Conservation (phyloP, 2,888 invertebrate species). For the Idaea biselata region DNA sequence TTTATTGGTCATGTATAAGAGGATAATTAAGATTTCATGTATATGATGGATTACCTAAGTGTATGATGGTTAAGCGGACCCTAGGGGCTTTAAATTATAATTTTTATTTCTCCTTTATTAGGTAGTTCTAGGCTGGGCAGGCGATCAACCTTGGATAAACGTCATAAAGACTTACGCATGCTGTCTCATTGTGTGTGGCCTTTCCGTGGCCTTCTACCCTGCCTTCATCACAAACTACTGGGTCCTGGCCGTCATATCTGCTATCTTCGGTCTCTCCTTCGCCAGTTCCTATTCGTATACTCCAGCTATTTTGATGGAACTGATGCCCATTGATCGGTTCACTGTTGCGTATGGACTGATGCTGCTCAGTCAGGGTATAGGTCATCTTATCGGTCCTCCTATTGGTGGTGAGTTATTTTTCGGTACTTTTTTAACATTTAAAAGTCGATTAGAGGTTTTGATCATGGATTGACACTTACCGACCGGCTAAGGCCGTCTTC, state of each 20-base stretch:
- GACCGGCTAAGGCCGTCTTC: not conserved
- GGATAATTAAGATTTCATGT: too few relatives aligned
- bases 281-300: constrained; percentile 95
- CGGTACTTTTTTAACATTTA: not conserved
- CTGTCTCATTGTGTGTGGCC: constrained; percentile 86
- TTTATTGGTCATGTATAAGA: too few relatives aligned
- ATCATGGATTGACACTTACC: not conserved
- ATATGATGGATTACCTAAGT: too few relatives aligned
- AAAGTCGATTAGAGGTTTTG: not conserved
- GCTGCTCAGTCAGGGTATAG: constrained; percentile 93
- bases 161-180: constrained; percentile 90
- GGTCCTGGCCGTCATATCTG: constrained; percentile 72
- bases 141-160: constrained; percentile 92
- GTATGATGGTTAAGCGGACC: too few relatives aligned
- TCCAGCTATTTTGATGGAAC: constrained; percentile 92
- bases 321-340: constrained; percentile 94
- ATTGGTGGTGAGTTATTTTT: constrained; percentile 84
- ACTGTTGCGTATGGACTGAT: constrained; percentile 95
- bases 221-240: constrained; percentile 74
- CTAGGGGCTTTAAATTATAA: too few relatives aligned
- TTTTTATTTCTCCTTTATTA: constrained; percentile 38
- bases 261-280: constrained; percentile 92
- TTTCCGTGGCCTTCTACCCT: constrained; percentile 82
- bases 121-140: constrained; percentile 92
- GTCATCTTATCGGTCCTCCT: constrained; percentile 95